Percentiles rank a stretch among this genome's conserved stretches.
phyloP scores from a whole-genome alignment of 1,140 invertebrate species.

The Eufriesea mexicana region DNA sequence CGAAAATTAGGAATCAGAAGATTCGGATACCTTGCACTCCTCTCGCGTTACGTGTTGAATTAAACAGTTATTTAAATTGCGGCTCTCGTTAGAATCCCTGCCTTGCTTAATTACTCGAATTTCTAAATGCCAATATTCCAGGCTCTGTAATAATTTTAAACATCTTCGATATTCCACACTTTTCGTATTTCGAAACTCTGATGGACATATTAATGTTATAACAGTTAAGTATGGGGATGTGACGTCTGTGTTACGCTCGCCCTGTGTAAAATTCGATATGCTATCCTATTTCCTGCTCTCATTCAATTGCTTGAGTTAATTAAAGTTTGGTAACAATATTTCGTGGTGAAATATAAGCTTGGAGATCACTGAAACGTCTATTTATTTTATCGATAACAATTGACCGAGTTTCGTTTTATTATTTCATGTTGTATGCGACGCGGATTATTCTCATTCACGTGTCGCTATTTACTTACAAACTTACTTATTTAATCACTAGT shows the following conservation, averaged over 20 bases:
- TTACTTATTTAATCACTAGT: no score
- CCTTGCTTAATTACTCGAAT: not conserved
- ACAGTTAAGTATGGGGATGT: not conserved
- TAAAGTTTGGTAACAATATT: no score
- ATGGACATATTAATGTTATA: not conserved
- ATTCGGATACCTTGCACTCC: no score
- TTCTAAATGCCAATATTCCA: no score
- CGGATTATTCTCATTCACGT: no score
- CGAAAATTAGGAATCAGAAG: not conserved
- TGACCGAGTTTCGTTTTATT: no score
- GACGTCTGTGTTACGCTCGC: not conserved
- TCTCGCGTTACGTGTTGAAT: not conserved
- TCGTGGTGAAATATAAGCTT: no score
- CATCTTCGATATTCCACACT: not conserved
- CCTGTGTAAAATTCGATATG: not conserved
- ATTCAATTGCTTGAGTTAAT: not conserved
- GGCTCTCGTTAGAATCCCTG: not conserved
- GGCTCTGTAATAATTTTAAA: not conserved
- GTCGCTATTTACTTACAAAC: no score
- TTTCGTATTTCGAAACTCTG: not conserved
- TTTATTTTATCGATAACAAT: no score
- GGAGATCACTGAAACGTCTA: no score
- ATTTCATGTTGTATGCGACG: no score
- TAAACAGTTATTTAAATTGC: conserved; percentile 29
- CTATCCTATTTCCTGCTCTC: not conserved